Evolutionary conservation across 1,140 invertebrate genomes (phyloP), one percentile per base, ranked within the genome.

Genomic region (Magallana ariakensis): DNA sequence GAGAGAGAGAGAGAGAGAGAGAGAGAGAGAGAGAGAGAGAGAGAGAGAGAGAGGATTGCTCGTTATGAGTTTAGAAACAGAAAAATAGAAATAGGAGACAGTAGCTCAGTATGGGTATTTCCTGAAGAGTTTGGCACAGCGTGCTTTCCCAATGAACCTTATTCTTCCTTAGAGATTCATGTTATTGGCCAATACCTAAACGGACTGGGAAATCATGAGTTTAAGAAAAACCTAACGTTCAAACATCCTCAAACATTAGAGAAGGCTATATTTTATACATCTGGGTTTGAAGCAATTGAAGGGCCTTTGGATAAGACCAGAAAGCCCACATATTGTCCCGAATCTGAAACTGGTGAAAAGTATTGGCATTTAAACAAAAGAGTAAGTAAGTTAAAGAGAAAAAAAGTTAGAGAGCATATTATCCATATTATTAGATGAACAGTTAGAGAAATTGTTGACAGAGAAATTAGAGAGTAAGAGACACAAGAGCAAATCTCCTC

Each of bases 51-150:
- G n/a, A 22, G 62, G 26, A 81, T 80, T 7, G 60, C 82, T 54
- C 80, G 80, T 22, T 88, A 85, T 56, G 88, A 89, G 26, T 88
- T 85, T 22, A 13, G 85, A 54, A 80, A 80, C 54, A 83, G 83
- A 55, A 84, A 62, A 55, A 82, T 58, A 55, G 22, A 75, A 53
- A 80, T 53, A 60, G 80, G 87, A 88, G 55, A 80, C 8, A 13
- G 82, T 89, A 80, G 16, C 88, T 7, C 62, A 89, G n/a, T 88
- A 33, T 85, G 87, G 87, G 0, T 84, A 86, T 46, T 22, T 26
- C 1, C n/a, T 88, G 11, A 16, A 70, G 0, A 84, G 80, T 62
- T 54, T 85, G 8, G 83, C 22, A 10, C 75, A 62, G 54, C 9
- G 33, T 13, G 87, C 83, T 87, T 83, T 22, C 86, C 60, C 16